Evolutionary conservation across 2,113 vertebrate species (phyloP).

Genomic region (Hemicordylus capensis): DNA sequence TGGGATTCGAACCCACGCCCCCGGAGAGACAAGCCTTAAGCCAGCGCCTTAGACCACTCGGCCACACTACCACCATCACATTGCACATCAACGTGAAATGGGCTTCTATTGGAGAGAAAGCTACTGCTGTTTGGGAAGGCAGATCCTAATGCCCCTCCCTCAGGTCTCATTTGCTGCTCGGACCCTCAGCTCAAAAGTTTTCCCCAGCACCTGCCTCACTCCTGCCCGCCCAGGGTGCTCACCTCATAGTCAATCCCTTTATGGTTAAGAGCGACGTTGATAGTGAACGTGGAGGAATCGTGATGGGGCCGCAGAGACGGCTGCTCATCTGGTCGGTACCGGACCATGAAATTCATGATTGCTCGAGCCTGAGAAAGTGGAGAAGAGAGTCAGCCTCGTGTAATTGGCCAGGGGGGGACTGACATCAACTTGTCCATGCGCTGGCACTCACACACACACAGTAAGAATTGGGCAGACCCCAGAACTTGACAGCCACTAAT

Average conservation of each 20-base stretch:
- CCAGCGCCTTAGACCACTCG: no score
- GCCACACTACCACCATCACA: no score
- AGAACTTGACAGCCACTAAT: no score
- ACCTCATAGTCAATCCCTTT: conserved; percentile 86
- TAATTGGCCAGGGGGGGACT: no score
- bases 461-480: not conserved
- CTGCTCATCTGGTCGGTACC: conserved; percentile 89
- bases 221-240: not conserved
- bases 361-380: conserved; percentile 76
- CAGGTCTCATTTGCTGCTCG: no score
- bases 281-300: conserved; percentile 90
- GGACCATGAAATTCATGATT: conserved; percentile 93
- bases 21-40: no score
- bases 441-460: not conserved
- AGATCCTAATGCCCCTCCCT: no score
- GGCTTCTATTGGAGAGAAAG: no score
- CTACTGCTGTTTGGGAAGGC: no score
- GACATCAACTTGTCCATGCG: not conserved
- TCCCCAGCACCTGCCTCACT: fast-evolving
- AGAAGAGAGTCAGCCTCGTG: not conserved
- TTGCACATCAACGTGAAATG: no score
- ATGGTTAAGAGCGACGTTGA: conserved; percentile 87
- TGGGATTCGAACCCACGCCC: no score
- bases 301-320: conserved; percentile 86
- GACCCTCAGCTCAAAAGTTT: not conserved